A percentile compares a stretch with the other conserved stretches of the same genome.
Conservation (phyloP, 2,888 invertebrate species). For the Hirtodrosophila duncani region DNA sequence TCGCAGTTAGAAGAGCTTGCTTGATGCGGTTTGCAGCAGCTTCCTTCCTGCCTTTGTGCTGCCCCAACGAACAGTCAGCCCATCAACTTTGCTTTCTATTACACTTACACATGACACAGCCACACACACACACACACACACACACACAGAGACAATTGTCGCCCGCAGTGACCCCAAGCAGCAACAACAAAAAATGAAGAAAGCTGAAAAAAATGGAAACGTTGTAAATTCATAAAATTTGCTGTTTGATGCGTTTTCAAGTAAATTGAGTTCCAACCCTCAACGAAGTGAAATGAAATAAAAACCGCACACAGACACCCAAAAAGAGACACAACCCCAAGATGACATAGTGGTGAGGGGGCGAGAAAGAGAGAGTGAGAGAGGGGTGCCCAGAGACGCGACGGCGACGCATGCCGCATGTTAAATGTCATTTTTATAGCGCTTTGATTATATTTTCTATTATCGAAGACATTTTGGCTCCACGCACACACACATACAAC, state of each 20-base stretch:
- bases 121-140: conserved; percentile 19
- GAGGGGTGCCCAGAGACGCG: too few species aligned
- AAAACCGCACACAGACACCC: conserved; percentile 58
- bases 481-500: conserved; percentile 31
- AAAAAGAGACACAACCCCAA: not conserved
- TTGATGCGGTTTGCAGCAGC: conserved; percentile 16
- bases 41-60: conserved; percentile 43
- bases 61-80: conserved; percentile 44
- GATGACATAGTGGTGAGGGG: not conserved
- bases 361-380: conserved; percentile 5
- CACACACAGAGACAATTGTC: conserved; percentile 56
- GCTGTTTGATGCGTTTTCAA: conserved; percentile 73
- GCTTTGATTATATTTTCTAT: conserved; percentile 73
- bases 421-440: conserved; percentile 73
- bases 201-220: conserved; percentile 42
- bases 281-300: conserved; percentile 67
- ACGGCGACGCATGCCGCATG: conserved; percentile 68
- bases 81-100: conserved; percentile 70
- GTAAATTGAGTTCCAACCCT: conserved; percentile 74
- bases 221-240: conserved; percentile 73
- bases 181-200: conserved; percentile 24
- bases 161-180: conserved; percentile 57
- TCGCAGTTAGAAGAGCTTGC: conserved; percentile 7
- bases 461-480: conserved; percentile 67
- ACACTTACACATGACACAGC: conserved; percentile 68